These are phyloP conservation scores for Brachionus calyciflorus DNA, from an alignment of 1,140 invertebrate species.

Conservation along the genomic window DNA sequence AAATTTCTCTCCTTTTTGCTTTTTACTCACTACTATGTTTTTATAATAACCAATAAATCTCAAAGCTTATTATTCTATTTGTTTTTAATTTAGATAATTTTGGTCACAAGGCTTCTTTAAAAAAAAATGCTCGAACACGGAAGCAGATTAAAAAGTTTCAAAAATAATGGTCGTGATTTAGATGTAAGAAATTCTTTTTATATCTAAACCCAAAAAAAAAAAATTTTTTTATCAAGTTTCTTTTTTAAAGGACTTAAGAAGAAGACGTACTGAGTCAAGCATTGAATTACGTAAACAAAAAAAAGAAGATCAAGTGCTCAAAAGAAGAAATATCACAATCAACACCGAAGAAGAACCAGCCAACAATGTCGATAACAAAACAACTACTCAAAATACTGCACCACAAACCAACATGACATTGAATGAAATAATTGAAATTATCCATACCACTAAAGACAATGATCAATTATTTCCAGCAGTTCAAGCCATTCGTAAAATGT, in stretches of 20 bases:
- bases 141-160: constrained; percentile 53
- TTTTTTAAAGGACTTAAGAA: constrained; percentile 27
- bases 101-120: too few species aligned
- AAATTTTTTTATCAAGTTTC: neutral
- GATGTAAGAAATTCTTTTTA: constrained; percentile 73
- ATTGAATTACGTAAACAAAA: constrained; percentile 67
- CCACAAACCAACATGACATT: constrained; percentile 8
- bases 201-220: neutral
- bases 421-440: constrained; percentile 31
- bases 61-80: too few species aligned
- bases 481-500: constrained; percentile 48
- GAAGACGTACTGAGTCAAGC: constrained; percentile 31
- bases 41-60: too few species aligned
- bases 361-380: constrained; percentile 40
- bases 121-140: constrained; percentile 44
- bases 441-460: constrained; percentile 30
- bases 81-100: too few species aligned
- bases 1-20: too few species aligned
- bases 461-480: constrained; percentile 46
- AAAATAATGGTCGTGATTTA: constrained; percentile 57
- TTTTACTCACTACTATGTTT: too few species aligned
- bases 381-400: neutral
- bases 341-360: neutral
- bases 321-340: constrained; percentile 74
- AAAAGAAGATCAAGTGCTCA: constrained; percentile 88